Evolutionary conservation across 1,140 invertebrate species (phyloP).

Genomic region (Geopemphigus sp.): DNA sequence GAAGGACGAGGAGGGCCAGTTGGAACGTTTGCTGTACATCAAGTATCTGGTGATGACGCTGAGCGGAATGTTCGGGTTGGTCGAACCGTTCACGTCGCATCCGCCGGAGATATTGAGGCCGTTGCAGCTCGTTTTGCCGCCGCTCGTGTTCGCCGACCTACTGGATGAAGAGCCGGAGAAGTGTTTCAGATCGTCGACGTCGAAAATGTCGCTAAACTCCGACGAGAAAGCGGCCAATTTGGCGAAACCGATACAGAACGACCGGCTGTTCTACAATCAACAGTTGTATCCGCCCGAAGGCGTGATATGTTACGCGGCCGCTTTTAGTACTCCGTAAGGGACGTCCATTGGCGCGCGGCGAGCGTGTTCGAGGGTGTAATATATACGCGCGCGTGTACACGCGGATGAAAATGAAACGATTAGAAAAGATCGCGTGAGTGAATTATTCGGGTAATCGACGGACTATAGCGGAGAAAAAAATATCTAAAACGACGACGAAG

Average conservation of each 20-base stretch:
- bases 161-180: neutral
- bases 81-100: conserved; percentile 7
- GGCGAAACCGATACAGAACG: neutral
- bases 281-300: conserved; percentile 36
- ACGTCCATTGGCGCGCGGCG: too few relatives aligned
- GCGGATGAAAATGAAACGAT: too few relatives aligned
- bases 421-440: too few relatives aligned
- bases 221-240: too few relatives aligned
- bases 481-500: too few relatives aligned
- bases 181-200: too few relatives aligned
- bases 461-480: too few relatives aligned
- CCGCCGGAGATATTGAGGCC: neutral
- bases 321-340: conserved; percentile 3
- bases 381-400: too few relatives aligned
- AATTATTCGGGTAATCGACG: too few relatives aligned
- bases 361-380: too few relatives aligned
- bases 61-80: conserved; percentile 3
- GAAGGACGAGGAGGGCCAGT: neutral
- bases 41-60: neutral
- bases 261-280: conserved; percentile 10
- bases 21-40: conserved; percentile 12
- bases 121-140: neutral
- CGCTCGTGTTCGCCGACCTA: neutral
- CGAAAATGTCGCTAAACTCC: too few relatives aligned
- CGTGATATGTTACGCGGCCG: conserved; percentile 27